These are phyloP conservation scores for Hetaerina americana DNA, from an alignment of 1,140 invertebrate species.

Conservation along the genomic window DNA sequence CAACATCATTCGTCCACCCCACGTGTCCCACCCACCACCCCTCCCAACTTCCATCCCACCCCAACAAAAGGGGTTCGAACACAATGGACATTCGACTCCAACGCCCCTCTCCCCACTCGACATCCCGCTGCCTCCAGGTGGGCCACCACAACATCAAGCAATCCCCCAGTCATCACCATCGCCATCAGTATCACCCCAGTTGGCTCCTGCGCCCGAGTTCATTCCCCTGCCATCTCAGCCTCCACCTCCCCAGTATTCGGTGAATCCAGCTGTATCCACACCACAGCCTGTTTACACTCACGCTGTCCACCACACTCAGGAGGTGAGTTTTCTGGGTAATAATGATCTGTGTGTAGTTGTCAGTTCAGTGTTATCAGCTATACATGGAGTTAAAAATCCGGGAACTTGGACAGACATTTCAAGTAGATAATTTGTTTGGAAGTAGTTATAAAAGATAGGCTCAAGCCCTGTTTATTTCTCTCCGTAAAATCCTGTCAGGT, in stretches of 20 bases:
- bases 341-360: too few relatives aligned
- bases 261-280: neutral
- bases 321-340: neutral
- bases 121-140: neutral
- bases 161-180: neutral
- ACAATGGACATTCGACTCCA: neutral
- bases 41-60: constrained; percentile 8
- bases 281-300: neutral
- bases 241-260: neutral
- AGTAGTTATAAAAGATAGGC: too few relatives aligned
- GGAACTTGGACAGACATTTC: too few relatives aligned
- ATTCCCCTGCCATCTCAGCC: neutral
- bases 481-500: too few relatives aligned
- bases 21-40: constrained; percentile 21
- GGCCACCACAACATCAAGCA: neutral
- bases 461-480: too few relatives aligned
- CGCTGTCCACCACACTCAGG: neutral
- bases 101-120: neutral
- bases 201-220: neutral
- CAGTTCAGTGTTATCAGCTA: too few relatives aligned
- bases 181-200: neutral
- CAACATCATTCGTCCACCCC: constrained; percentile 12
- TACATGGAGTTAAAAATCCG: too few relatives aligned
- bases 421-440: too few relatives aligned
- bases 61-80: neutral